A percentile compares a stretch with the other conserved stretches of the same genome.
phyloP scores from a whole-genome alignment of 2,113 vertebrate species.

The Thalassoma bifasciatum region DNA sequence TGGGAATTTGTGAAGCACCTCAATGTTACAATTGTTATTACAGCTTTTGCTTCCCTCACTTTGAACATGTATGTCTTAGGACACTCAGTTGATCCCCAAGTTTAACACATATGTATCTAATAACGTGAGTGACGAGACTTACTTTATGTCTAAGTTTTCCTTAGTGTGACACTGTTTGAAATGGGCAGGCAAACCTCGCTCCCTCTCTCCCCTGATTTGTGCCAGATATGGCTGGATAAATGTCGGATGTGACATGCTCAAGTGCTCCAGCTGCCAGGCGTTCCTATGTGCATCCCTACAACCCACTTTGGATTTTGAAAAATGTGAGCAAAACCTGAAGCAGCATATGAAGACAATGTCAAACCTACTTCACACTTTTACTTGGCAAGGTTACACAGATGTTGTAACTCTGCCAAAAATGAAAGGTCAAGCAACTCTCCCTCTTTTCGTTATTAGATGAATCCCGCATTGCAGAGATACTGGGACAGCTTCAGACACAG shows the following conservation, averaged over 20 bases:
- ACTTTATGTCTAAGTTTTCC: conserved; percentile 69
- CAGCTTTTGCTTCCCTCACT: too few species aligned
- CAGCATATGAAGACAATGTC: neutral
- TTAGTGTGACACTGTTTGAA: conserved; percentile 89
- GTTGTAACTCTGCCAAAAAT: conserved; percentile 3
- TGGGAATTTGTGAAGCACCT: neutral
- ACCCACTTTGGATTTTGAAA: conserved; percentile 85
- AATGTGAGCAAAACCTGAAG: conserved; percentile 83
- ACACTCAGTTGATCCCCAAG: neutral
- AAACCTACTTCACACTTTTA: neutral
- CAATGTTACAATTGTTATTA: neutral
- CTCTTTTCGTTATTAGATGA: conserved; percentile 83
- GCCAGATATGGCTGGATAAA: conserved; percentile 92
- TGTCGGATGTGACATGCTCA: conserved; percentile 90
- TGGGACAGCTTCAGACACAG: conserved; percentile 86
- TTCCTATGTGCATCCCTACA: conserved; percentile 91
- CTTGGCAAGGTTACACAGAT: conserved; percentile 9
- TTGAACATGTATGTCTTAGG: too few species aligned
- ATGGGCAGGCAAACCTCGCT: conserved; percentile 91
- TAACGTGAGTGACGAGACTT: neutral
- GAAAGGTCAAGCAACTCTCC: neutral
- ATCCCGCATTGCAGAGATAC: conserved; percentile 87
- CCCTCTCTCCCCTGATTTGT: conserved; percentile 90
- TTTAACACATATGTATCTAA: neutral
- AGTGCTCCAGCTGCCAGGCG: conserved; percentile 93